These are phyloP conservation scores for Echiichthys vipera DNA, from an alignment of 2,797 vertebrate genomes.

Conservation along the genomic window DNA sequence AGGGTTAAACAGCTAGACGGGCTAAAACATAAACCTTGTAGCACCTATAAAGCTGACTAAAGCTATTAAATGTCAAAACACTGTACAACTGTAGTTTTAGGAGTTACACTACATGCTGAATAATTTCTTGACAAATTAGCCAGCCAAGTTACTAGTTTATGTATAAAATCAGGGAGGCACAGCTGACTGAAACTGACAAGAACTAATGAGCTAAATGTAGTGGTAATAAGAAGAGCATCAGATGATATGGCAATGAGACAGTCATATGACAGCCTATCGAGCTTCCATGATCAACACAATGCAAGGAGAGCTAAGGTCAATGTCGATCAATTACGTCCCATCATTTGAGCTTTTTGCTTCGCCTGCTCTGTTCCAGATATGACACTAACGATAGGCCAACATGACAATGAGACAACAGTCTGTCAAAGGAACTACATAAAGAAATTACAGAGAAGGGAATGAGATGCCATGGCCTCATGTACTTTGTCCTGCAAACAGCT, in stretches of 20 bases:
- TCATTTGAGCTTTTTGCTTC: background rate
- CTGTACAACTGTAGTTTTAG: no score
- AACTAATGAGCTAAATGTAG: background rate
- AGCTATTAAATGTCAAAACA: no score
- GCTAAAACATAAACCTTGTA: background rate
- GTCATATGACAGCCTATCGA: background rate
- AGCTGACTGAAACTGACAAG: background rate
- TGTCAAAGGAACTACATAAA: background rate
- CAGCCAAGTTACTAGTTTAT: no score
- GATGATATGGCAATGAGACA: constrained; percentile 4
- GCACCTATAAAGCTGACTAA: background rate
- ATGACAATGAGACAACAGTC: background rate
- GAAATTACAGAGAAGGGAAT: background rate
- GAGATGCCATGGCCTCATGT: no score
- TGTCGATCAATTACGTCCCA: background rate
- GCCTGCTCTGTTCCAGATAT: background rate
- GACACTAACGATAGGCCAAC: constrained; percentile 1
- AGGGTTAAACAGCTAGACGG: background rate
- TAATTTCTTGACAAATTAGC: no score
- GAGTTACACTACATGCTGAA: no score
- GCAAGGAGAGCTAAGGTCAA: background rate
- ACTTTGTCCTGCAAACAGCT: background rate
- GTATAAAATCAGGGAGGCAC: background rate
- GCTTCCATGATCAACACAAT: background rate
- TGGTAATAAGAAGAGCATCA: background rate